These are phyloP conservation scores for Pardosa pseudoannulata DNA, from an alignment of 2,888 invertebrate genomes.

Conservation along the genomic window DNA sequence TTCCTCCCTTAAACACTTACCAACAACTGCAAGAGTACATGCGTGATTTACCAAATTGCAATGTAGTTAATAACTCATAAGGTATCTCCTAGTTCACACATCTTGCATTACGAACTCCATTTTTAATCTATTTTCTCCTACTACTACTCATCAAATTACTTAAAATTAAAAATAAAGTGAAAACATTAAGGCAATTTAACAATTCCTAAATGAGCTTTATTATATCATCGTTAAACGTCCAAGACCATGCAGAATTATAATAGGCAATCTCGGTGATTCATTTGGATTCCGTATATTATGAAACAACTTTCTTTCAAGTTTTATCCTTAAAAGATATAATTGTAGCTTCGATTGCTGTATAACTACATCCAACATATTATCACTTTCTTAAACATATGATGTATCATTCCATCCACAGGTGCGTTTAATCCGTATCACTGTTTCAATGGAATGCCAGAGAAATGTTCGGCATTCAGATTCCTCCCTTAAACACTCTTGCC, in stretches of 20 bases:
- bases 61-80: slow-evolving; percentile 40
- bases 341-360: too few species aligned
- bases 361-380: too few species aligned
- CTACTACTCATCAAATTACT: slow-evolving; percentile 13
- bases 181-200: too few species aligned
- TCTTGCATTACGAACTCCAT: not conserved
- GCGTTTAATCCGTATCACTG: not conserved
- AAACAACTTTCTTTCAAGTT: too few species aligned
- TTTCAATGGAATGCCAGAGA: not conserved
- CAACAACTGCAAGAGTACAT: not conserved
- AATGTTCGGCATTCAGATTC: not conserved
- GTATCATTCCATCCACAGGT: not conserved
- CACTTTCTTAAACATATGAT: too few species aligned
- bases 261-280: too few species aligned
- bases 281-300: too few species aligned
- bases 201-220: too few species aligned
- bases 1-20: not conserved
- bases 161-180: too few species aligned
- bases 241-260: too few species aligned
- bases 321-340: too few species aligned
- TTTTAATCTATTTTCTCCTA: not conserved
- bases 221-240: too few species aligned
- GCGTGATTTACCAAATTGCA: slow-evolving; percentile 55
- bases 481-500: not conserved
- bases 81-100: slow-evolving; percentile 23